Conservation (phyloP, 2,113 vertebrate species). For the Psittacula cyanocephala region DNA sequence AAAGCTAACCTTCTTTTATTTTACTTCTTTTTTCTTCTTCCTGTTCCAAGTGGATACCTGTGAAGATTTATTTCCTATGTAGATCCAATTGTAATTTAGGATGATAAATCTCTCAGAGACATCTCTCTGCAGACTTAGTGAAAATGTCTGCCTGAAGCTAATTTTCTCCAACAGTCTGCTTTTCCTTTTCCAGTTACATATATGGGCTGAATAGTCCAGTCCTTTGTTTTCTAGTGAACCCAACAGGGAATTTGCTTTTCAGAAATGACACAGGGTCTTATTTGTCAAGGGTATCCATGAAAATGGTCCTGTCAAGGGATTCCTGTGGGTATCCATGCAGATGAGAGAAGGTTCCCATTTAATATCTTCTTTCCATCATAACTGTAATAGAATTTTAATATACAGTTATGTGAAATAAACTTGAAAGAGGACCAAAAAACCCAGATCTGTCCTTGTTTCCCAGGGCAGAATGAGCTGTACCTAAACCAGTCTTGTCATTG, state of each 20-base stretch:
- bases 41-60: neutral
- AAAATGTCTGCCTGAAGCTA: constrained; percentile 38
- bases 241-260: neutral
- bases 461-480: neutral
- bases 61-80: constrained; percentile 40
- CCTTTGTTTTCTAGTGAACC: neutral
- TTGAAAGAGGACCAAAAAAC: neutral
- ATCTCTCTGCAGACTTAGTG: constrained; percentile 2
- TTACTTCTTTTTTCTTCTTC: neutral
- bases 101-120: constrained; percentile 27
- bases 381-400: neutral
- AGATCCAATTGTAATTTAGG: constrained; percentile 13
- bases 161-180: constrained; percentile 23
- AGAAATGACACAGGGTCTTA: neutral
- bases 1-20: neutral
- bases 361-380: neutral
- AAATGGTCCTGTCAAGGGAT: neutral
- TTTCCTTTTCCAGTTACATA: constrained; percentile 8
- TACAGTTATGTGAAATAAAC: neutral
- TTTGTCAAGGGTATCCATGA: neutral
- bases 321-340: neutral
- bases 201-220: neutral
- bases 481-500: neutral
- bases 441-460: neutral
- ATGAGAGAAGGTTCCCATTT: neutral